Conservation (phyloP, 2,797 vertebrate species). For the Gymnothorax javanicus region DNA sequence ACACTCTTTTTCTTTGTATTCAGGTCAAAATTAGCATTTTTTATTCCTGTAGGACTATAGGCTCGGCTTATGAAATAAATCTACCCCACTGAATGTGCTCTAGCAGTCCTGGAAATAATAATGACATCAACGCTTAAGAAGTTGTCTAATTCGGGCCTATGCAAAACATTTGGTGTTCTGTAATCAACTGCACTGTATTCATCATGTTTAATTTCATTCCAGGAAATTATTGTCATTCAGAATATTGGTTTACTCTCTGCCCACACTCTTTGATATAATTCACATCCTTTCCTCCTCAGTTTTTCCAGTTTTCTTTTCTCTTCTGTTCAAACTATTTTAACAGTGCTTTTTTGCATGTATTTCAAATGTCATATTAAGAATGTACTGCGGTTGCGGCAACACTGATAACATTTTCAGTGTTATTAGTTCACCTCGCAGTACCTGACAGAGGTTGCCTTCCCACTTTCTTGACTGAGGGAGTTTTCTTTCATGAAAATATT, state of each 20-base stretch:
- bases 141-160: too few relatives aligned
- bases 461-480: background rate
- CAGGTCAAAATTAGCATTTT: background rate
- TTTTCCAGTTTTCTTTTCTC: background rate
- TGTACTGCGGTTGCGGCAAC: background rate
- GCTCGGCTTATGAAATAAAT: background rate
- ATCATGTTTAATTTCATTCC: too few relatives aligned
- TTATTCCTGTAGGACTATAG: background rate
- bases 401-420: background rate
- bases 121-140: too few relatives aligned
- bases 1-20: background rate
- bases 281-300: background rate
- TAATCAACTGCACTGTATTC: too few relatives aligned
- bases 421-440: background rate
- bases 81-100: background rate
- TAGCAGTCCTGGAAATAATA: too few relatives aligned
- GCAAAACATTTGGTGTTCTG: too few relatives aligned
- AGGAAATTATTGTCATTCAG: too few relatives aligned
- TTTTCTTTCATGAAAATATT: background rate
- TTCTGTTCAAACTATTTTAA: background rate
- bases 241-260: background rate
- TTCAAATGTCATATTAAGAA: background rate
- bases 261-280: constrained; percentile 14
- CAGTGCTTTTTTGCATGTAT: background rate
- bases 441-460: background rate